Conservation (phyloP, 2,797 vertebrate genomes). For the Onychomys leucogaster region DNA sequence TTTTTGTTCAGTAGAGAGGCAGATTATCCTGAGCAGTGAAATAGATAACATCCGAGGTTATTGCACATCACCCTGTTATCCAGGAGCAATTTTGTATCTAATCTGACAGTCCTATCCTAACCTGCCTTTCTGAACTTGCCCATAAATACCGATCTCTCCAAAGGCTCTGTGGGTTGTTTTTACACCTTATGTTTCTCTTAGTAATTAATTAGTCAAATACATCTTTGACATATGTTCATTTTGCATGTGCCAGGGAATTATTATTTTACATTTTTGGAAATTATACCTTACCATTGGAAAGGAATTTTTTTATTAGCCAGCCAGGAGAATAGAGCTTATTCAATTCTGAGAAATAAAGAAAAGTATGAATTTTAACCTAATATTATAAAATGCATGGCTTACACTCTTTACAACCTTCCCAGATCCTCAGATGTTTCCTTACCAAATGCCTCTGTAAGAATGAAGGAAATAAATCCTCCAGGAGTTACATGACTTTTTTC, state of each 20-base stretch:
- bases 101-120: background rate
- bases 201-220: constrained; percentile 66
- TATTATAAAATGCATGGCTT: background rate
- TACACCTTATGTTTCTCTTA: constrained; percentile 52
- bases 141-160: constrained; percentile 58
- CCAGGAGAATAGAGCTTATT: constrained; percentile 26
- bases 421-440: constrained; percentile 37
- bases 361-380: background rate
- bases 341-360: constrained; percentile 17
- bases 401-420: background rate
- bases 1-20: background rate
- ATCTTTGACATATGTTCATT: constrained; percentile 63
- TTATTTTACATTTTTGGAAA: constrained; percentile 61
- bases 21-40: constrained; percentile 28
- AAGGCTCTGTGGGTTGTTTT: constrained; percentile 21
- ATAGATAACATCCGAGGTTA: background rate
- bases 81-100: constrained; percentile 7
- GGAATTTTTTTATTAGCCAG: constrained; percentile 11
- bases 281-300: constrained; percentile 19
- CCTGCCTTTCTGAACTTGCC: constrained; percentile 8
- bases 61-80: constrained; percentile 15
- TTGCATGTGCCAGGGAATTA: constrained; percentile 44
- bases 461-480: constrained; percentile 4
- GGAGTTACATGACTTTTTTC: background rate
- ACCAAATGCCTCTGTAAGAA: background rate